Conservation (phyloP, 1,140 invertebrate genomes). For the Lepidurus arcticus region DNA sequence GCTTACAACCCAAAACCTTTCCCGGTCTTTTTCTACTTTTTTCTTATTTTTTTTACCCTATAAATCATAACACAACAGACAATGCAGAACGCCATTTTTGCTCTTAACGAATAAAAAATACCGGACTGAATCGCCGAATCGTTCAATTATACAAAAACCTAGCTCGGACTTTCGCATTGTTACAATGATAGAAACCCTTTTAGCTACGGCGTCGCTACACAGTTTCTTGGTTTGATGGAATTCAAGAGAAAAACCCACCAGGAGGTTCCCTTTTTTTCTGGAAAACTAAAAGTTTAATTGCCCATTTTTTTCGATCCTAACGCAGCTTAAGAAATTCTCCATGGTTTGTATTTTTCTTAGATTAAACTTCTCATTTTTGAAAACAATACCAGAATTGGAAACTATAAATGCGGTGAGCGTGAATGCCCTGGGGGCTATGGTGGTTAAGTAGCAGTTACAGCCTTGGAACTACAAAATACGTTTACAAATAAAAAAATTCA, state of each 20-base stretch:
- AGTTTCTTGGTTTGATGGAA: not conserved
- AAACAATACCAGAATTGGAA: too few relatives aligned
- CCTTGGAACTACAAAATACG: too few relatives aligned
- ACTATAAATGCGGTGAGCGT: too few relatives aligned
- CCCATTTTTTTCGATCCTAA: too few relatives aligned
- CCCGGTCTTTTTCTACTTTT: not conserved
- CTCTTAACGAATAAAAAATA: not conserved
- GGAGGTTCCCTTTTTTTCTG: not conserved
- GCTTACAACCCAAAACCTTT: not conserved
- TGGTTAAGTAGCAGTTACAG: too few relatives aligned
- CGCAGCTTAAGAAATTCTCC: too few relatives aligned
- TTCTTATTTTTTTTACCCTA: not conserved
- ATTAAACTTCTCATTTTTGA: too few relatives aligned
- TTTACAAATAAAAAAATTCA: too few relatives aligned
- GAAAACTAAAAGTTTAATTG: too few relatives aligned
- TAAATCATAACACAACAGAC: constrained; percentile 18
- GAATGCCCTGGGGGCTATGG: too few relatives aligned
- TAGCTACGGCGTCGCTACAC: not conserved
- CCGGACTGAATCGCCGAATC: constrained; percentile 7
- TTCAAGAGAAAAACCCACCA: not conserved
- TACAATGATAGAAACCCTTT: not conserved
- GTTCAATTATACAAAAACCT: not conserved
- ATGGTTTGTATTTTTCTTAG: too few relatives aligned
- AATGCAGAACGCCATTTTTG: constrained; percentile 11
- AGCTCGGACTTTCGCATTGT: not conserved